Base-by-base conservation (phyloP, 2,113 vertebrate genomes). In the Urocynchramus pylzowi region DNA sequence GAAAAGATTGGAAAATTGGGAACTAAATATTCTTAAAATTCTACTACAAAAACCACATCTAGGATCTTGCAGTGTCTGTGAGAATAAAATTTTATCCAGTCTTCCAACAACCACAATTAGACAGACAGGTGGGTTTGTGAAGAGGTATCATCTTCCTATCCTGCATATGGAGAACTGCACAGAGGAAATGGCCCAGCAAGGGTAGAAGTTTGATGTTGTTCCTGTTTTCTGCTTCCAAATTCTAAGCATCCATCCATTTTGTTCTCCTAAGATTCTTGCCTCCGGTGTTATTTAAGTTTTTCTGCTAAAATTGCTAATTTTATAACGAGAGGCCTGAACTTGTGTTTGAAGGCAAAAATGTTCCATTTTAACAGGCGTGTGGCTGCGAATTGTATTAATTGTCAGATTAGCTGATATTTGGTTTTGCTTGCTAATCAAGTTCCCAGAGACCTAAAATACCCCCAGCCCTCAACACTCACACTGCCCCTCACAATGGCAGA, bases 351-450 rank as follows among this genome's bases (percentile, higher is more conserved):
- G 77, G 41, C 68, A 84, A 84, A 89, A 84, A 41, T 28, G 3
- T 60, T 87, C 89, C 8, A 6, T 57, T 85, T 97, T 73, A 92
- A 8, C 28, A 44, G 31, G 7, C 33, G 27, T 21, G 26, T 30
- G 56, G 17, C 27, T 37, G 12, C 1, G 2, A 79, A n/a, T 78
- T 89, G 35, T 56, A 41, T 77, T 75, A 67, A 41, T 88, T 80
- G 28, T 87, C 63, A 67, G 30, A 89, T 73, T 59, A 44, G 39
- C 2, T 87, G 65, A 67, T 78, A 37, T 75, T 92, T 81, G 77
- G 18, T 84, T 95, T 61, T 90, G 13, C 41, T 49, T 54, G 28
- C 31, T 91, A 67, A 79, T 94, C 61, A 64, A 64, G 91, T 71
- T 93, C 65, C 44, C 54, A 83, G 57, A 89, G 80, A 77, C 30